These are phyloP conservation scores for Pardalotus punctatus DNA, from an alignment of 2,113 vertebrate species.

Conservation along the genomic window DNA sequence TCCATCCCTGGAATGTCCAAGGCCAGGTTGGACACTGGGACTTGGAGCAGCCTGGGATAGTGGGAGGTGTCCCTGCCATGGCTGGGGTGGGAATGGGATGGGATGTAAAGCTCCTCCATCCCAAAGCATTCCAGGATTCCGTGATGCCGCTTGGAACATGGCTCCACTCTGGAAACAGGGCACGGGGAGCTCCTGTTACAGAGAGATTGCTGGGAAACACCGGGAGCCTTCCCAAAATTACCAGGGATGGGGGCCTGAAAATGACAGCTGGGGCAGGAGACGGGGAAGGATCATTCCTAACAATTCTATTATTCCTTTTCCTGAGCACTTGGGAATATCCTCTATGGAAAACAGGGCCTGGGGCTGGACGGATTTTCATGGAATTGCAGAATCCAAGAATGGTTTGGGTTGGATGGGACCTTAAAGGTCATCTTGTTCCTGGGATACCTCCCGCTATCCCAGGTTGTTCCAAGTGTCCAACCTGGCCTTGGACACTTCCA, in stretches of 20 bases:
- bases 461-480: neutral
- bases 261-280: neutral
- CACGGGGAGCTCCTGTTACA: neutral
- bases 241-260: neutral
- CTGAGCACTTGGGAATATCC: neutral
- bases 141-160: neutral
- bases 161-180: neutral
- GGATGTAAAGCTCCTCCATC: neutral
- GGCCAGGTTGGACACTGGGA: neutral
- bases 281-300: neutral
- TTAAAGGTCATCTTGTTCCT: neutral
- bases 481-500: neutral
- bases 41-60: neutral
- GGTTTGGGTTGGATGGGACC: neutral
- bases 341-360: fast-evolving
- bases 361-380: neutral
- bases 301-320: neutral
- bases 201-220: neutral
- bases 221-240: neutral
- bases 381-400: neutral
- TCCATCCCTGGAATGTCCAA: neutral
- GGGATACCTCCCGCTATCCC: fast-evolving
- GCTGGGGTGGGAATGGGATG: neutral
- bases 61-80: neutral
- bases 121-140: neutral